Base-by-base conservation (phyloP, 2,113 vertebrate genomes). In the Hippocampus barbouri region DNA sequence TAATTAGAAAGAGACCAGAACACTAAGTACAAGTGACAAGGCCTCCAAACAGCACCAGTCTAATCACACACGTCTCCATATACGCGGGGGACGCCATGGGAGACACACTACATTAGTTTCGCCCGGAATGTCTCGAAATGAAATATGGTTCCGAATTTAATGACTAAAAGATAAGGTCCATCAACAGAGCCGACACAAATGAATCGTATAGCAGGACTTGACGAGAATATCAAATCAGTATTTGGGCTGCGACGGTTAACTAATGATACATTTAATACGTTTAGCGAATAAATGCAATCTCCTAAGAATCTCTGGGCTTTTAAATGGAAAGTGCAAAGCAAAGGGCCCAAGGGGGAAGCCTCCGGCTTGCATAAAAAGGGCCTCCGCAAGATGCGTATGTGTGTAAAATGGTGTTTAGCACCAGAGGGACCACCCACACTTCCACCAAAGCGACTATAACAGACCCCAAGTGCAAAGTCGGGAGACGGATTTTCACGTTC, bases 381-480 rank as follows among this genome's bases (percentile, higher is more conserved):
- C 47, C 47, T 16, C 47, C 71, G 72, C 75, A 54, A 65, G 82
- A 85, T 59, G 72, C 18, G 72, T 73, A 74, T 73, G 71, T 76
- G 73, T 75, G 76, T 66, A 85, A 77, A 73, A 72, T 74, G 77
- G 86, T 83, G 83, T 63, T 59, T 74, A 72, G 83, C 77, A 47
- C 73, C 67, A 67, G 45, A 68, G 54, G 73, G 92, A 91, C 92
- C 90, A 91, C 92, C 91, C 90, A 74, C 79, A 85, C 78, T 72
- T 72, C 18, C 27, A 74, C 71, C 78, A 74, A 80, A 69, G 75
- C 79, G 64, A 38, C 0, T 38, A 34, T 5, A 82, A 83, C 77
- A 70, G 62, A 78, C 68, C 69, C 70, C 21, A 56, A 81, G 67
- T 78, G 64, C 68, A 38, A 73, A 30, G 53, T 63, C 82, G 69